Percentiles rank a stretch among this genome's conserved stretches.
Conservation (phyloP, 1,140 invertebrate genomes). For the Musca domestica region DNA sequence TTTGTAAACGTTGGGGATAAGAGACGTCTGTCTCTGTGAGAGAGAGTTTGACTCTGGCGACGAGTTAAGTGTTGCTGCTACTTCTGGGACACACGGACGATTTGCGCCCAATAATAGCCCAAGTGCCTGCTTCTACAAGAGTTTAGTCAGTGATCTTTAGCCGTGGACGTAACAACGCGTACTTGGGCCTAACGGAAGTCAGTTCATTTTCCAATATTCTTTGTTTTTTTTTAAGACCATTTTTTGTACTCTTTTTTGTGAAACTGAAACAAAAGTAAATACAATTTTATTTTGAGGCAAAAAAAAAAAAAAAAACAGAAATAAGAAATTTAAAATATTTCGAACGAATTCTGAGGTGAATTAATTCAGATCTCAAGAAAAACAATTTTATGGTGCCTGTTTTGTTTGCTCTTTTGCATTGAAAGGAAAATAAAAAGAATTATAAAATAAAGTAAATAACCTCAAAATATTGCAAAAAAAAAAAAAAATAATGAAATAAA, state of each 20-base stretch:
- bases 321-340: conserved; percentile 5
- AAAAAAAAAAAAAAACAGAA: conserved; percentile 6
- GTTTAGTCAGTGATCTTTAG: conserved; percentile 30
- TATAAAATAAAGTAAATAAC: conserved; percentile 13
- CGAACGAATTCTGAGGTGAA: background rate
- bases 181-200: background rate
- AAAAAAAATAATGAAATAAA: conserved; percentile 1
- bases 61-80: no score
- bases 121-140: conserved; percentile 10
- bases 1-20: no score
- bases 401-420: background rate
- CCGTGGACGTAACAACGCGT: conserved; percentile 25
- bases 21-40: no score
- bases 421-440: background rate
- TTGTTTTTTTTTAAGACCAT: background rate
- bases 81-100: no score
- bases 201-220: background rate
- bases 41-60: no score
- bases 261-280: background rate
- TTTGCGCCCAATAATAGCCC: conserved; percentile 14
- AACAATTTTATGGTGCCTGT: background rate
- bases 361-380: background rate
- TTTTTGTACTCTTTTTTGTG: conserved; percentile 2
- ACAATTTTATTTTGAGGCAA: background rate
- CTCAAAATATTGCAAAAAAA: conserved; percentile 13